Evolutionary conservation across 2,888 invertebrate species (phyloP).

Genomic region (Meghimatium bilineatum): DNA sequence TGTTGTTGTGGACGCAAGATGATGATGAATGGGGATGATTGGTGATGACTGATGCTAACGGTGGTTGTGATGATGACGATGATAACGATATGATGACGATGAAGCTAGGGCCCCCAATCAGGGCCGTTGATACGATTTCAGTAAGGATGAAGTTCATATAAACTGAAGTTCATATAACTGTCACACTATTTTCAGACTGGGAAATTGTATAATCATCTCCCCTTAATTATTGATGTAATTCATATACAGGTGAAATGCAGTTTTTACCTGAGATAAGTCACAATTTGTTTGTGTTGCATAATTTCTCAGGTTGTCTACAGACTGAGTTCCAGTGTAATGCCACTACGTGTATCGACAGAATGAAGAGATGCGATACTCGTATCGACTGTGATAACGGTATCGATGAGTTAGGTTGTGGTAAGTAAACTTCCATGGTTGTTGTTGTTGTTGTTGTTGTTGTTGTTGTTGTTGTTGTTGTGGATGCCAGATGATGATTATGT

Average conservation of each 20-base stretch:
- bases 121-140: too few relatives aligned
- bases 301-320: slow-evolving; percentile 78
- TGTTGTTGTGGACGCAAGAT: not conserved
- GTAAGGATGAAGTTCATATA: too few relatives aligned
- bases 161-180: too few relatives aligned
- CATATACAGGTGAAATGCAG: too few relatives aligned
- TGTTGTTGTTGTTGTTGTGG: not conserved
- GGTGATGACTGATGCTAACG: too few relatives aligned
- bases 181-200: too few relatives aligned
- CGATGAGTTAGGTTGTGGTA: slow-evolving; percentile 78
- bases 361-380: slow-evolving; percentile 77
- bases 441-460: not conserved
- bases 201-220: too few relatives aligned
- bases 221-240: too few relatives aligned
- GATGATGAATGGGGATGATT: too few relatives aligned
- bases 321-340: slow-evolving; percentile 78
- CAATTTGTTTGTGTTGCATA: too few relatives aligned
- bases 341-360: slow-evolving; percentile 76
- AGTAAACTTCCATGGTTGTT: slow-evolving; percentile 44
- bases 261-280: too few relatives aligned
- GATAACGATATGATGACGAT: not conserved
- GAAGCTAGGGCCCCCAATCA: too few relatives aligned
- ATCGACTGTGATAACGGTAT: slow-evolving; percentile 76
- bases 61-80: not conserved
- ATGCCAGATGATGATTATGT: not conserved